Evolutionary conservation across 2,888 invertebrate genomes (phyloP).

Genomic region (Stegana nigrithorax): DNA sequence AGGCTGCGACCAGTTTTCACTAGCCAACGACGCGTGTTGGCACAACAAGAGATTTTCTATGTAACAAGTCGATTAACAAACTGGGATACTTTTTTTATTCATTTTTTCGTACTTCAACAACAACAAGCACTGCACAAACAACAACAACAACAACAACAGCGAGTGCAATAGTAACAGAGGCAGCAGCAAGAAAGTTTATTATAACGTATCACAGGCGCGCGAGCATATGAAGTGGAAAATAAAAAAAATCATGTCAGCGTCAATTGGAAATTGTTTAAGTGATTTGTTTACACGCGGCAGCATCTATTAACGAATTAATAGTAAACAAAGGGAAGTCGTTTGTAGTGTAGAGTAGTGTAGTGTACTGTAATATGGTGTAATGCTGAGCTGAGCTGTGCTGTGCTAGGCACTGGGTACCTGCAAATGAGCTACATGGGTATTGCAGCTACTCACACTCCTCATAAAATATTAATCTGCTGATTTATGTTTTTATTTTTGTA

Average conservation of each 20-base stretch:
- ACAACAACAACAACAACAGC: constrained; percentile 18
- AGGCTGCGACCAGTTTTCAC: constrained; percentile 26
- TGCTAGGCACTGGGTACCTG: constrained; percentile 32
- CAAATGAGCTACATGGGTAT: constrained; percentile 12
- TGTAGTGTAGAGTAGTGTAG: constrained; percentile 23
- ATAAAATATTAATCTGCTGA: constrained; percentile 61
- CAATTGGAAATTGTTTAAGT: constrained; percentile 63
- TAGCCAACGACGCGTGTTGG: neutral
- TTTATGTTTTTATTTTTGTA: constrained; percentile 54
- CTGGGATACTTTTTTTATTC: constrained; percentile 43
- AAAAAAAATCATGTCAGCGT: constrained; percentile 58
- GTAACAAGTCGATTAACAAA: constrained; percentile 52
- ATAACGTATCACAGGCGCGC: neutral
- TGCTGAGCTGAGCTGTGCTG: neutral
- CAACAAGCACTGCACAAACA: constrained; percentile 60
- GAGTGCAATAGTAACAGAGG: neutral
- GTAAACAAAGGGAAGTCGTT: constrained; percentile 62
- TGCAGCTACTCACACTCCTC: constrained; percentile 48
- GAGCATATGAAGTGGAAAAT: neutral
- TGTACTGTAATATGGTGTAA: neutral
- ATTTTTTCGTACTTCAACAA: constrained; percentile 50
- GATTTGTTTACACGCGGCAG: constrained; percentile 65
- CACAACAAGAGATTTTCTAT: constrained; percentile 19
- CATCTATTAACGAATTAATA: constrained; percentile 63
- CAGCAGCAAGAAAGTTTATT: neutral